These are phyloP conservation scores for Neocrepidodera transversa DNA, from an alignment of 2,888 invertebrate species.

Conservation along the genomic window DNA sequence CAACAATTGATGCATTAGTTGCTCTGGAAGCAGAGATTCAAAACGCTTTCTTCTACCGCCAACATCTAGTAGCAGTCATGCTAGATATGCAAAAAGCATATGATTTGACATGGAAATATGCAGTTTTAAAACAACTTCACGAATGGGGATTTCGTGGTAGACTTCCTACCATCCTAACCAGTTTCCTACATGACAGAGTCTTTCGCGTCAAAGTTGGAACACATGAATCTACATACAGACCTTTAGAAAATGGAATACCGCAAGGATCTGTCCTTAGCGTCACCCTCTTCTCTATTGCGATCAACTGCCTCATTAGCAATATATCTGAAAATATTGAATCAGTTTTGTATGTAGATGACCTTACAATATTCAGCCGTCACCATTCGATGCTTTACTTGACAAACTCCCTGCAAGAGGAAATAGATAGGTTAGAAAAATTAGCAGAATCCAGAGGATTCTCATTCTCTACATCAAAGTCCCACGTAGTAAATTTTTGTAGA, in stretches of 20 bases:
- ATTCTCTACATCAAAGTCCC: background rate
- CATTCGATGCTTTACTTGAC: background rate
- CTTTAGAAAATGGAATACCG: constrained; percentile 37
- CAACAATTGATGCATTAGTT: no score
- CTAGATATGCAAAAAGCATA: constrained; percentile 19
- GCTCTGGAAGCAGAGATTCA: background rate
- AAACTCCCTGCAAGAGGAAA: background rate
- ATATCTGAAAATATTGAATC: background rate
- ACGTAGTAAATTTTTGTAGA: no score
- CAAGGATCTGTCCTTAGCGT: constrained; percentile 35
- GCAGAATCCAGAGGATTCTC: background rate
- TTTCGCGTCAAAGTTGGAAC: no score
- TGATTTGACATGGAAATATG: constrained; percentile 31
- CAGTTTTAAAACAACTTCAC: constrained; percentile 25
- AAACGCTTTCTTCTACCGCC: constrained; percentile 10
- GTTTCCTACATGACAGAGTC: no score
- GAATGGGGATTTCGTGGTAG: constrained; percentile 34
- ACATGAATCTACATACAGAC: no score
- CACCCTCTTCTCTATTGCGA: constrained; percentile 30
- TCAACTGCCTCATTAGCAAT: constrained; percentile 21
- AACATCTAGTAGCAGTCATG: constrained; percentile 16
- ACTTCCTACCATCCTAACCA: constrained; percentile 19
- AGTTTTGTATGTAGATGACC: constrained; percentile 21
- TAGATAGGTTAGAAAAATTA: background rate
- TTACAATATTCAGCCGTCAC: background rate